phyloP scores from a whole-genome alignment of 2,888 invertebrate genomes.

The Artemia sp. region DNA sequence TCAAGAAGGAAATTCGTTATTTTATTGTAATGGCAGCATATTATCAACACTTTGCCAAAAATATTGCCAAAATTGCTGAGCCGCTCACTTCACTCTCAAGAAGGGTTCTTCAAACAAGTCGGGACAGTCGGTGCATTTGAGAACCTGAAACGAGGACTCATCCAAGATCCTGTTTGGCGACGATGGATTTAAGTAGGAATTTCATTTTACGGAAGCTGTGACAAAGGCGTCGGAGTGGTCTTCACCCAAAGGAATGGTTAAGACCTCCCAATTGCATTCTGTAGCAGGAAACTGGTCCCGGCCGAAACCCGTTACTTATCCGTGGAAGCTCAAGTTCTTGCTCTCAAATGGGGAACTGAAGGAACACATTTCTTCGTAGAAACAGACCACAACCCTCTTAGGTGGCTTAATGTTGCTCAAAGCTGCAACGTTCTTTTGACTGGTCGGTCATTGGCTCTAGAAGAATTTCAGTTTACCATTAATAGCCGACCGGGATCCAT shows the following conservation, averaged over 20 bases:
- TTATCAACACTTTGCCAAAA: neutral
- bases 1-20: neutral
- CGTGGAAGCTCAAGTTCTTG: no score
- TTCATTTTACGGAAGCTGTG: neutral
- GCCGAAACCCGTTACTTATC: neutral
- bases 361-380: neutral
- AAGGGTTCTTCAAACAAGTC: neutral
- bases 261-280: neutral
- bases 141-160: neutral
- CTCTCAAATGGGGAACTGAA: no score
- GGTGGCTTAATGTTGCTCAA: neutral
- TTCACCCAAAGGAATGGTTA: neutral
- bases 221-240: neutral
- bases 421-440: neutral
- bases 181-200: neutral
- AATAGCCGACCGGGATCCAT: neutral
- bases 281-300: neutral
- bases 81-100: neutral
- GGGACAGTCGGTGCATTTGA: neutral
- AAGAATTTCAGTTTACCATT: neutral
- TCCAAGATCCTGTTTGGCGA: neutral
- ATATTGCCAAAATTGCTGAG: neutral
- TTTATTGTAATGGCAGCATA: neutral
- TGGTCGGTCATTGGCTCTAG: neutral
- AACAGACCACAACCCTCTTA: neutral